Conservation (phyloP, 2,888 invertebrate species). For the Elegia similella region DNA sequence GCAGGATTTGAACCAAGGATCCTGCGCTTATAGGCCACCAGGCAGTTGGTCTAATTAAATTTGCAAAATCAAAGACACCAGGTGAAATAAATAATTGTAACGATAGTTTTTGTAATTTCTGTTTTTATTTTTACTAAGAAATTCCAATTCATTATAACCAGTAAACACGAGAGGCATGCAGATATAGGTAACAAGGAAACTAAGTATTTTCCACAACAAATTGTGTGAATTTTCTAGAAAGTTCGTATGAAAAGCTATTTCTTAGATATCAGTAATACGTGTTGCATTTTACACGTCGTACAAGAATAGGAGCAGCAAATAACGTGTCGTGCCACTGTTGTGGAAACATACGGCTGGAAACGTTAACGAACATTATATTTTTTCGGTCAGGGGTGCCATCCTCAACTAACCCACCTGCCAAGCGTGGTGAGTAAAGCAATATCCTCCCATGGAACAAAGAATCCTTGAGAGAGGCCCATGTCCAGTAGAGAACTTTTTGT, state of each 20-base stretch:
- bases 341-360: constrained; percentile 27
- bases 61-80: too few species aligned
- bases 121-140: not conserved
- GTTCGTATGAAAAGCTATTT: constrained; percentile 9
- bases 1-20: too few species aligned
- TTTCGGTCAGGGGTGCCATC: too few species aligned
- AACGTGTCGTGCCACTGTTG: constrained; percentile 34
- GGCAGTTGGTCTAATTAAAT: too few species aligned
- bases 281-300: constrained; percentile 47
- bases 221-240: constrained; percentile 8
- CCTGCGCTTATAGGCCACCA: too few species aligned
- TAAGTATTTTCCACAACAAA: constrained; percentile 3
- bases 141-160: not conserved
- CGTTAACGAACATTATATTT: constrained; percentile 5
- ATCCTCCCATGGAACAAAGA: too few species aligned
- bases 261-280: constrained; percentile 25
- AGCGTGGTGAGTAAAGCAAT: too few species aligned
- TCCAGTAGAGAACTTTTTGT: too few species aligned
- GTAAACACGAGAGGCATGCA: not conserved
- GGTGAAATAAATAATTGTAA: too few species aligned
- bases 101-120: too few species aligned
- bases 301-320: constrained; percentile 46
- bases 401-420: too few species aligned
- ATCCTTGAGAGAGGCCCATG: too few species aligned
- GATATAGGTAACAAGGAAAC: not conserved